Evolutionary conservation across 2,113 vertebrate species (phyloP).

Genomic region (Eurypyga helias): DNA sequence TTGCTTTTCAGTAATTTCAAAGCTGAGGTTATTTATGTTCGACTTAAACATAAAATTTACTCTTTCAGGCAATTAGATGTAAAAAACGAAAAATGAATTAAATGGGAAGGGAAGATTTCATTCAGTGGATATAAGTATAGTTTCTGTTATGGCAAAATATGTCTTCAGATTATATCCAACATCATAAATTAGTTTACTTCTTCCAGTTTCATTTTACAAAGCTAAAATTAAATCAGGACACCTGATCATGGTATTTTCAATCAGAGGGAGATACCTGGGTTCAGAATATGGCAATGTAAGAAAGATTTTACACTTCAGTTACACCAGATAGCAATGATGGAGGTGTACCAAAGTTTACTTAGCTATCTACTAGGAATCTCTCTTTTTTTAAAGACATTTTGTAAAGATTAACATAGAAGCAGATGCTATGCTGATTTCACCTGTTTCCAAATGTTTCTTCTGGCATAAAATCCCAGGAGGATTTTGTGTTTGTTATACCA

Average conservation of each 20-base stretch:
- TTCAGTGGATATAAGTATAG: background rate
- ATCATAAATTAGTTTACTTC: background rate
- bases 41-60: background rate
- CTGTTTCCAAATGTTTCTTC: background rate
- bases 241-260: background rate
- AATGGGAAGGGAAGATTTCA: background rate
- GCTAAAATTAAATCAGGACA: background rate
- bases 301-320: background rate
- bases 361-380: background rate
- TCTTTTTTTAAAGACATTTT: background rate
- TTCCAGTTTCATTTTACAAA: background rate
- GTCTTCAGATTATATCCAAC: background rate
- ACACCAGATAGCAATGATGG: background rate
- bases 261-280: background rate
- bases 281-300: background rate
- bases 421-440: background rate
- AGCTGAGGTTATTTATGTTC: background rate
- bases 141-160: background rate
- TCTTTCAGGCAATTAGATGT: background rate
- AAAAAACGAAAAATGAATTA: background rate
- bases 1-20: background rate
- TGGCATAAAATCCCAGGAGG: background rate
- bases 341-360: background rate
- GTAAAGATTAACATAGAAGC: background rate
- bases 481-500: background rate